Conservation (phyloP, 2,113 vertebrate genomes). For the Nothobranchius kuhntae region DNA sequence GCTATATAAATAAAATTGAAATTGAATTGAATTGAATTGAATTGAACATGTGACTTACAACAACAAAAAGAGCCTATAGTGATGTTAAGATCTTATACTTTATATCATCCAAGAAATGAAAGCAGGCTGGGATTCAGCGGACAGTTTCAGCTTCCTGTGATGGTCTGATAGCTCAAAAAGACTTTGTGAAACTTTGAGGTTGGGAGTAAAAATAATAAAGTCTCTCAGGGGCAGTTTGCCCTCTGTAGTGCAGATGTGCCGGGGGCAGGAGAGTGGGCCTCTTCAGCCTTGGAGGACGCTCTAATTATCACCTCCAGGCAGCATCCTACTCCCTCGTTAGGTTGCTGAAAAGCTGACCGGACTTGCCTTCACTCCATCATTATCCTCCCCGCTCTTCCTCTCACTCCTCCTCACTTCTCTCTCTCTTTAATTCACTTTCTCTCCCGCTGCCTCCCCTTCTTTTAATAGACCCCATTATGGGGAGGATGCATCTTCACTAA, state of each 20-base stretch:
- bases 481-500: slow-evolving; percentile 25
- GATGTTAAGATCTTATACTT: background rate
- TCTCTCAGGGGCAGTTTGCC: slow-evolving; percentile 10
- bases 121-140: background rate
- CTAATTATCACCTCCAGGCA: slow-evolving; percentile 52
- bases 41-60: background rate
- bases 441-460: background rate
- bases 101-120: background rate
- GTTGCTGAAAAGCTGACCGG: slow-evolving; percentile 8
- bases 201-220: background rate
- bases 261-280: slow-evolving; percentile 20
- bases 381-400: slow-evolving; percentile 1
- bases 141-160: background rate
- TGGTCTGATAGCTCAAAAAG: slow-evolving; percentile 2
- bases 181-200: background rate
- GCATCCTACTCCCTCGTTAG: slow-evolving; percentile 21
- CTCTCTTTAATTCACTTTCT: slow-evolving; percentile 17
- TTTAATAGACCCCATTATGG: slow-evolving; percentile 30
- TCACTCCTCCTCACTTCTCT: slow-evolving; percentile 8
- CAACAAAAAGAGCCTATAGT: background rate
- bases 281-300: slow-evolving; percentile 30
- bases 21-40: too few relatives aligned
- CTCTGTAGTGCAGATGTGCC: slow-evolving; percentile 21
- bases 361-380: slow-evolving; percentile 23
- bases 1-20: too few relatives aligned